A percentile compares a stretch with the other conserved stretches of the same genome.
phyloP scores from a whole-genome alignment of 2,888 invertebrate genomes.

The Cryptosula pallasiana region DNA sequence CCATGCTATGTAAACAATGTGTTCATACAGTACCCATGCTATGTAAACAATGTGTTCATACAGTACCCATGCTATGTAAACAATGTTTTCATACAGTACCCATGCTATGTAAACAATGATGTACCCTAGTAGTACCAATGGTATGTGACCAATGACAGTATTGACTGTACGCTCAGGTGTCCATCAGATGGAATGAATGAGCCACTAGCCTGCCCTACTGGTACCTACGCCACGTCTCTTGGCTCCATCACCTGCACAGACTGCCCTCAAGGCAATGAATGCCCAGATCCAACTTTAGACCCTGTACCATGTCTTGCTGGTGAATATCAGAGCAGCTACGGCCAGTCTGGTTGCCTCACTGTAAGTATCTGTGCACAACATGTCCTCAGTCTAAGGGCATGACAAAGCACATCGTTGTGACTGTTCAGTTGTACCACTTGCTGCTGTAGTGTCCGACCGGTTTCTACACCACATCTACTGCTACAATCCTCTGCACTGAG shows the following conservation, averaged over 20 bases:
- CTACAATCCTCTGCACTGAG: slow-evolving; percentile 35
- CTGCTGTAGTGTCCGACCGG: slow-evolving; percentile 40
- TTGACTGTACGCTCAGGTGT: too few relatives aligned
- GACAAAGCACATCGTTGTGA: too few relatives aligned
- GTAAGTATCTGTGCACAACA: slow-evolving; percentile 3
- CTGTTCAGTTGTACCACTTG: too few relatives aligned
- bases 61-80: too few relatives aligned
- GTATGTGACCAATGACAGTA: too few relatives aligned
- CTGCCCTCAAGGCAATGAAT: slow-evolving; percentile 32
- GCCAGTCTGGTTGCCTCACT: slow-evolving; percentile 26
- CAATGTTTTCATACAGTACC: too few relatives aligned
- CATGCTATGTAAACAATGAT: too few relatives aligned
- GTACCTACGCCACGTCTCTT: slow-evolving; percentile 34
- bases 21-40: too few relatives aligned
- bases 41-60: too few relatives aligned
- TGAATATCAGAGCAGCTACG: slow-evolving; percentile 32
- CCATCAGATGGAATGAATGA: slow-evolving; percentile 34
- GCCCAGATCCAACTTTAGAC: slow-evolving; percentile 32
- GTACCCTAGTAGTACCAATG: too few relatives aligned
- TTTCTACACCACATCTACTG: slow-evolving; percentile 38
- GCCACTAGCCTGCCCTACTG: slow-evolving; percentile 34
- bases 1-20: too few relatives aligned
- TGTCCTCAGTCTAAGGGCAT: too few relatives aligned
- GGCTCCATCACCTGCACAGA: slow-evolving; percentile 33
- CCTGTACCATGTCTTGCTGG: slow-evolving; percentile 38